Evolutionary conservation across 2,888 invertebrate genomes (phyloP).

Genomic region (Pseudococcus viburni): DNA sequence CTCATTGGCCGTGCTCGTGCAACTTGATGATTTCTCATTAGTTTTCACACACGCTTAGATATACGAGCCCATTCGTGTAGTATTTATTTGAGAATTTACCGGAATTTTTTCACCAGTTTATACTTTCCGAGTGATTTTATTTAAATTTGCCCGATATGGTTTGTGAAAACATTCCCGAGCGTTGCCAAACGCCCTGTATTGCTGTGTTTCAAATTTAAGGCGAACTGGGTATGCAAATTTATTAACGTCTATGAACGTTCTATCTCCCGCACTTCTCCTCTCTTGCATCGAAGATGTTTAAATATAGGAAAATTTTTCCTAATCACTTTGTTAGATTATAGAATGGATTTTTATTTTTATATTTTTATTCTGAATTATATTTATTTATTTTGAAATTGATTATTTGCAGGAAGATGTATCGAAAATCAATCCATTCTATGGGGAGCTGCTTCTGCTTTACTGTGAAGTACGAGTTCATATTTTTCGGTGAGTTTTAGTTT

Average conservation of each 20-base stretch:
- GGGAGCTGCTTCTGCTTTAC: too few relatives aligned
- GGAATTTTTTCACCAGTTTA: background rate
- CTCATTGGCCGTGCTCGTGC: background rate
- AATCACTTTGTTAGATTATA: too few relatives aligned
- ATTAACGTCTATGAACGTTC: background rate
- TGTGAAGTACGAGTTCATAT: too few relatives aligned
- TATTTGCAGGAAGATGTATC: too few relatives aligned
- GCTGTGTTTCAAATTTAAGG: background rate
- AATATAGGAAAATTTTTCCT: background rate
- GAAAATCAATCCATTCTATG: too few relatives aligned
- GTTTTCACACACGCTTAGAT: background rate
- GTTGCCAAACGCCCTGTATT: background rate
- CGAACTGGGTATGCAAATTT: conserved; percentile 28
- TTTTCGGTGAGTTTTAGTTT: too few relatives aligned
- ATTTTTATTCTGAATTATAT: too few relatives aligned
- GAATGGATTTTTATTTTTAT: too few relatives aligned
- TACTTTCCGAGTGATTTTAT: background rate
- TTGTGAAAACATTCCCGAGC: background rate
- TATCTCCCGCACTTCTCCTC: background rate
- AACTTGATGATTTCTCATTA: background rate
- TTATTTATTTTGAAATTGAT: too few relatives aligned
- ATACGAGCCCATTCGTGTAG: background rate
- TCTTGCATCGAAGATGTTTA: too few relatives aligned
- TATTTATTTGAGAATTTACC: background rate
- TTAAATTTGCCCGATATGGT: background rate